Base-by-base conservation (phyloP, 2,797 vertebrate species). In the Cossypha caffra region DNA sequence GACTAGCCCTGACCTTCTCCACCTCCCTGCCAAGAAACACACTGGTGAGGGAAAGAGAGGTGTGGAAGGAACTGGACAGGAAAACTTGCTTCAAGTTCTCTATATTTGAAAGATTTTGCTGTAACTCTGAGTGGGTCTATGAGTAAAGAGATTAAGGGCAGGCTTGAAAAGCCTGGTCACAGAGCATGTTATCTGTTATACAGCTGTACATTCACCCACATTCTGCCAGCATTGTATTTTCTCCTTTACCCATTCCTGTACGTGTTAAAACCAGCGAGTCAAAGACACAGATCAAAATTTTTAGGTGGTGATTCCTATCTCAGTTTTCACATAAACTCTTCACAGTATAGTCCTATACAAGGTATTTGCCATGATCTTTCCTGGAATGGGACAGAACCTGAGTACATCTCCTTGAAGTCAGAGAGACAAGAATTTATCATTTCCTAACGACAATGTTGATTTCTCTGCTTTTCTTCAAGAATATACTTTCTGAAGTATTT, bases 401-500 rank as follows among this genome's bases (percentile, higher is more conserved):
- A 84, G 10, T 45, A 58, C 8, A 26, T 5, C 2, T 69, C 31
- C 33, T 51, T 67, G 67, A 76, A 82, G 47, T 37, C 37, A 63
- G 26, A 81, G 24, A 61, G 31, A 62, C 20, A 52, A 47, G 25
- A 84, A 55, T 68, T 72, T 62, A 52, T 67, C 13, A 54, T 73
- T 75, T 79, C 40, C 58, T 62, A 61, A 55, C 40, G 81, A 79
- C 11, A 57, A 79, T 79, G 55, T 16, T 63, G 37, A 52, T 87
- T 90, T 92, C 31, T 79, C 13, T 69, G 59, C 67, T 91, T 91
- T 86, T 94, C 33, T 66, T 89, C 37, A 51, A n/a, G 43, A 81
- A 68, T 33, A 78, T 62, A 59, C 5, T 62, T 93, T 85, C 55
- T 62, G 67, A 94, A 89, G 33, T 73, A 85, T 94, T 91, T 93